Evolutionary conservation across 2,113 vertebrate species (phyloP).

Genomic region (Albula goreensis): DNA sequence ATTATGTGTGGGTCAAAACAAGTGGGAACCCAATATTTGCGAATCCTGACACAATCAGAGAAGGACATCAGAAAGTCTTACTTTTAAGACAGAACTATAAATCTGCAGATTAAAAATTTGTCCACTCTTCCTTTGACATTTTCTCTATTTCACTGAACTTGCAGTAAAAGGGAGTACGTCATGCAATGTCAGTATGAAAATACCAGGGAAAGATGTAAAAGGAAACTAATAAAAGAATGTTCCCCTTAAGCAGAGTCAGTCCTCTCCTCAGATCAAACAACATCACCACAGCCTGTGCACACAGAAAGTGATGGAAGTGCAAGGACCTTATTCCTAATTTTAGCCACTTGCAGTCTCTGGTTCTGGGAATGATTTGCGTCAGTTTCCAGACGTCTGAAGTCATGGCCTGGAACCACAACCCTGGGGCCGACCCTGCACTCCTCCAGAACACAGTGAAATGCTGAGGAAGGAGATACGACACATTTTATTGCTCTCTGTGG

Average conservation of each 20-base stretch:
- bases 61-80: no score
- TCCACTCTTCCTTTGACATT: no score
- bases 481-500: constrained; percentile 17
- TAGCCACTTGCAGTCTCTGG: constrained; percentile 31
- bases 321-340: constrained; percentile 31
- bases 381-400: constrained; percentile 46
- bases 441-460: constrained; percentile 16
- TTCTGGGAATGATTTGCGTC: constrained; percentile 45
- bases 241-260: not conserved
- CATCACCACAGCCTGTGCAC: constrained; percentile 12
- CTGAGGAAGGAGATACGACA: constrained; percentile 29
- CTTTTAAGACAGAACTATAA: no score
- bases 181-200: not conserved
- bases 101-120: no score
- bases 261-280: not conserved
- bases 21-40: not conserved
- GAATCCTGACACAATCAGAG: not conserved
- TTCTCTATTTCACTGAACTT: no score
- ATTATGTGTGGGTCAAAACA: constrained; percentile 1
- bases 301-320: not conserved
- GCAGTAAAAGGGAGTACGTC: not conserved
- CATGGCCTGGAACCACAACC: constrained; percentile 38
- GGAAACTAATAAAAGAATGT: not conserved
- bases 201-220: not conserved
- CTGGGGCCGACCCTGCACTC: constrained; percentile 24